Evolutionary conservation across 2,113 vertebrate genomes (phyloP).

Genomic region (Scophthalmus maximus): DNA sequence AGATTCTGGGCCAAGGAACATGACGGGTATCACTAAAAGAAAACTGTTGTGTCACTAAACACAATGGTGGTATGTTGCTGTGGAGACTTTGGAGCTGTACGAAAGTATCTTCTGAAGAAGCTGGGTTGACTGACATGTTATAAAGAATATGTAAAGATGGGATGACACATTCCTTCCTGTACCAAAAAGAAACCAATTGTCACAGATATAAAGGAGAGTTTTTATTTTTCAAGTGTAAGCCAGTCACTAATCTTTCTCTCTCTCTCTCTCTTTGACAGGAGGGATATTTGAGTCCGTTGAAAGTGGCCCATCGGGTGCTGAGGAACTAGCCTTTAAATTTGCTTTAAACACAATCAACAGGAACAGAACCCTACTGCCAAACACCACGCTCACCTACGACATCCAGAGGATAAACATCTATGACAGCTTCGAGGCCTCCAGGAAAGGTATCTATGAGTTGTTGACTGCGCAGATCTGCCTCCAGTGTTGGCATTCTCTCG

Average conservation of each 20-base stretch:
- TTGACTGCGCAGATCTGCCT: not conserved
- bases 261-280: conserved; percentile 80
- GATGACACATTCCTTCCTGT: too few relatives aligned
- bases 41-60: too few relatives aligned
- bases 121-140: too few relatives aligned
- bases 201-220: too few relatives aligned
- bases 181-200: too few relatives aligned
- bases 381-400: conserved; percentile 97
- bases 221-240: not conserved
- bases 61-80: too few relatives aligned
- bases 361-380: conserved; percentile 98
- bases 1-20: too few relatives aligned
- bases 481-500: not conserved
- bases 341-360: conserved; percentile 99
- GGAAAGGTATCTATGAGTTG: conserved; percentile 90
- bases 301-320: conserved; percentile 95
- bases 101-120: too few relatives aligned
- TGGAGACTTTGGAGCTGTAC: too few relatives aligned
- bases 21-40: too few relatives aligned
- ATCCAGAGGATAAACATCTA: conserved; percentile 99
- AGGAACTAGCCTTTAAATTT: conserved; percentile 99
- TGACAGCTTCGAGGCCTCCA: conserved; percentile 98
- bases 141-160: too few relatives aligned
- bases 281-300: conserved; percentile 99
- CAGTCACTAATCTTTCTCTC: not conserved